Base-by-base conservation (phyloP, 2,113 vertebrate genomes). In the Coracopsis vasa region DNA sequence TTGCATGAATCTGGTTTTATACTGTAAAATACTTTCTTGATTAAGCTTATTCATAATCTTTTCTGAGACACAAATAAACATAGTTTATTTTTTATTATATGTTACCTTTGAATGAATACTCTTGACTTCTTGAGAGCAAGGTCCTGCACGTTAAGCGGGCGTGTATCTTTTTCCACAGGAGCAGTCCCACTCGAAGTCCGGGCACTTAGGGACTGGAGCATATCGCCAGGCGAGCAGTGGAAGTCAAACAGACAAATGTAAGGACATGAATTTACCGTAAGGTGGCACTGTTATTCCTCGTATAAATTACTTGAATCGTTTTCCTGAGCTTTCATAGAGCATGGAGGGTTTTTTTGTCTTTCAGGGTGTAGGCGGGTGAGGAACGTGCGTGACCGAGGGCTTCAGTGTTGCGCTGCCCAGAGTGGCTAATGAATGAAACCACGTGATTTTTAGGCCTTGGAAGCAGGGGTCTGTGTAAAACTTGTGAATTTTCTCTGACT, bases 81-180 rank as follows among this genome's bases (percentile, higher is more conserved):
- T 24, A 35, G 10, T 58, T 58, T 58, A 58, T 58, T 35, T 58
- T 54, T 23, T 10, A 14, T 5, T 5, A 12, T 1, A 9, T 8
- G 7, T 18, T 66, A 0, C 50, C 28, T 24, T 2, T 13, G 20
- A 1, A 16, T 1, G 29, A 6, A 6, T 0, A 23, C 7, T 39
- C 10, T 7, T 9, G 23, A 5, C 16, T 4, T 24, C 11, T 1
- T 0, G 16, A 31, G 39, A 7, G 2, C 2, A 0, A 31, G 9
- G 33, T 11, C n/a, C 37, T 1, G 21, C 51, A 3, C 6, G 19
- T 9, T 54, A 0, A 25, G 61, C 19, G 3, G 3, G 45, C 10
- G 2, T 2, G 10, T 5, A 0, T 41, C 39, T 28, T 20, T 29
- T 4, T 29, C 29, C 75, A 5, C 86, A 60, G 87, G 45, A 82